Conservation (phyloP, 2,888 invertebrate species). For the Euproctis similis region DNA sequence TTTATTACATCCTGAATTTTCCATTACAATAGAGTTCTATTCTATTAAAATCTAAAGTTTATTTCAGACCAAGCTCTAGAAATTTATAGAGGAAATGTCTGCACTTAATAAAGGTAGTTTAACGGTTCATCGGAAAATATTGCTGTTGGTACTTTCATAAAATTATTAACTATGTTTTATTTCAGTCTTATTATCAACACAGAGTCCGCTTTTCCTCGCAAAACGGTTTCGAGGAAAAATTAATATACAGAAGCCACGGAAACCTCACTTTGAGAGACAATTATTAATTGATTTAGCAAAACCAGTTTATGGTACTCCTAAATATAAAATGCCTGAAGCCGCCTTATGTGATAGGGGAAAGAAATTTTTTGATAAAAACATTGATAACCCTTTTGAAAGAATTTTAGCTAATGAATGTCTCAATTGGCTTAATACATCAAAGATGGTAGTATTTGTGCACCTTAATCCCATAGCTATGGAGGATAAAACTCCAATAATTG, state of each 20-base stretch:
- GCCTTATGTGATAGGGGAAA: slow-evolving; percentile 69
- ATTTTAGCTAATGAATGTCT: slow-evolving; percentile 83
- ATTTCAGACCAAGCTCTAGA: too few species aligned
- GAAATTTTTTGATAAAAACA: slow-evolving; percentile 28
- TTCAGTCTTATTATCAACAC: slow-evolving; percentile 60
- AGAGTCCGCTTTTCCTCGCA: slow-evolving; percentile 65
- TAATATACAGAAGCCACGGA: slow-evolving; percentile 83
- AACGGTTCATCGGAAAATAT: too few species aligned
- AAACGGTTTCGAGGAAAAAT: slow-evolving; percentile 84
- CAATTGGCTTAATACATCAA: slow-evolving; percentile 82
- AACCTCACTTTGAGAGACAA: slow-evolving; percentile 82
- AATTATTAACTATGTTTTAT: slow-evolving; percentile 13
- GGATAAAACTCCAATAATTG: slow-evolving; percentile 78
- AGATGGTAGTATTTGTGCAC: slow-evolving; percentile 83
- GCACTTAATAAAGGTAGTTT: slow-evolving; percentile 19
- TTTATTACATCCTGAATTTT: too few species aligned
- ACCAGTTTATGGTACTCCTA: slow-evolving; percentile 74
- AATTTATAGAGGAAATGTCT: slow-evolving; percentile 8
- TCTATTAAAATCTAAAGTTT: too few species aligned
- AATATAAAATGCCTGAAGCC: slow-evolving; percentile 55
- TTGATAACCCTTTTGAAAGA: slow-evolving; percentile 81
- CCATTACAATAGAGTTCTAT: too few species aligned
- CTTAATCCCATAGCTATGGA: slow-evolving; percentile 81
- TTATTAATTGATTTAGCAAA: slow-evolving; percentile 79
- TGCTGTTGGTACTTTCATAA: neutral